Evolutionary conservation across 2,113 vertebrate species (phyloP).

Genomic region (Perca schrenkii): DNA sequence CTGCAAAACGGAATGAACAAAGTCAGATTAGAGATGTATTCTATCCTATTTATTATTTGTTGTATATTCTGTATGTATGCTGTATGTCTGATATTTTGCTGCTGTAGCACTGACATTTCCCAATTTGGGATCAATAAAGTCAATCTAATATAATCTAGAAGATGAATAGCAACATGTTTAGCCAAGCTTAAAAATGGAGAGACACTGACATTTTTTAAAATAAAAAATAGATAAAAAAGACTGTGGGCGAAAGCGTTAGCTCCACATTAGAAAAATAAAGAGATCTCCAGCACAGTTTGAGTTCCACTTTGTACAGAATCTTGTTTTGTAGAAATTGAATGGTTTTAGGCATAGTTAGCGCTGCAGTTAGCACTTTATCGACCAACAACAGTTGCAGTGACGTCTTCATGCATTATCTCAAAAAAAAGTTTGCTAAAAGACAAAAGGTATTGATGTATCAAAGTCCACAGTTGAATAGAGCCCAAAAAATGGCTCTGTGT

Average conservation of each 20-base stretch:
- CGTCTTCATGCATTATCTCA: background rate
- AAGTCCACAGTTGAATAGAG: background rate
- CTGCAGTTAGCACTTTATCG: background rate
- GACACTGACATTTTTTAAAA: background rate
- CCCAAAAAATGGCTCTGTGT: too few relatives aligned
- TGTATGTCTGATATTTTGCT: too few relatives aligned
- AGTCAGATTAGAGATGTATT: background rate
- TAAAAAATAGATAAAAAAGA: background rate
- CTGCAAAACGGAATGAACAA: background rate
- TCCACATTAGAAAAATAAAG: background rate
- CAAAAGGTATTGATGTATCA: background rate
- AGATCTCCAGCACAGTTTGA: background rate
- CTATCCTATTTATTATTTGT: too few relatives aligned
- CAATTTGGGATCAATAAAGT: too few relatives aligned
- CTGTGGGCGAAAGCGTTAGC: background rate
- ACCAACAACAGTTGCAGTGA: background rate
- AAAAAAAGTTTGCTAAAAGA: background rate
- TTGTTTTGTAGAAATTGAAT: background rate
- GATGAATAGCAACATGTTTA: background rate
- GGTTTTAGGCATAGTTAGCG: background rate
- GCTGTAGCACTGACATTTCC: too few relatives aligned
- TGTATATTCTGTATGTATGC: too few relatives aligned
- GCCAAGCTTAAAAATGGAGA: background rate
- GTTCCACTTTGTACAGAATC: background rate
- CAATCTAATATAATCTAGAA: too few relatives aligned